phyloP scores from a whole-genome alignment of 2,113 vertebrate species.

The Scalopus aquaticus region DNA sequence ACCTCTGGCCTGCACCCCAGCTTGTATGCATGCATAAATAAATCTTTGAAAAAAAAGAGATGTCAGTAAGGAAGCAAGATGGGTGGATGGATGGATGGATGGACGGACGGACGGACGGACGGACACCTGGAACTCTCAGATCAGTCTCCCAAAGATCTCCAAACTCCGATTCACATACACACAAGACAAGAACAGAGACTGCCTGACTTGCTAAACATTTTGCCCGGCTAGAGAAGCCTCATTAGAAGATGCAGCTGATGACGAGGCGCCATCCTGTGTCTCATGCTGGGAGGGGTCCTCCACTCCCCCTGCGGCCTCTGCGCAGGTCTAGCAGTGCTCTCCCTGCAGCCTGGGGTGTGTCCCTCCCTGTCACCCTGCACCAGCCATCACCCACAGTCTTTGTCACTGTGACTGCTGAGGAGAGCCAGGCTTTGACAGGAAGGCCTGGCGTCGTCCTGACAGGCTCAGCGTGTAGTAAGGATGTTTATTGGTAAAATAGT shows the following conservation, averaged over 20 bases:
- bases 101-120: too few relatives aligned
- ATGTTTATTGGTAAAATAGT: not conserved
- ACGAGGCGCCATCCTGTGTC: rapidly evolving
- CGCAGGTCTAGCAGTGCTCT: not conserved
- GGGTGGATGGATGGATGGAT: too few relatives aligned
- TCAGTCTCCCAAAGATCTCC: not conserved
- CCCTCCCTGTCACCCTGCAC: rapidly evolving
- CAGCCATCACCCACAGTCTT: rapidly evolving
- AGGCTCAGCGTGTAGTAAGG: not conserved
- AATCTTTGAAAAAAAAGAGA: too few relatives aligned
- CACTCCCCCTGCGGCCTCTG: rapidly evolving
- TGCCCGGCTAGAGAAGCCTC: not conserved
- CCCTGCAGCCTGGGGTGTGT: not conserved
- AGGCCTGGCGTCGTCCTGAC: not conserved
- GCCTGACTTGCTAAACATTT: too few relatives aligned
- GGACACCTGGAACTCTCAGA: not conserved
- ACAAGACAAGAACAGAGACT: not conserved
- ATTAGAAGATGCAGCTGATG: not conserved
- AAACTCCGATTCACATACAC: not conserved
- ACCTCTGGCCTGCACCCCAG: too few relatives aligned
- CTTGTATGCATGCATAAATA: too few relatives aligned
- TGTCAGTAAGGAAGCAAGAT: too few relatives aligned
- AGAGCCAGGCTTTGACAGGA: not conserved
- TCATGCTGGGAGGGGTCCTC: rapidly evolving
- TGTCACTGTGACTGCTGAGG: not conserved